Conservation (phyloP, 2,797 vertebrate genomes). For the Takifugu ocellatus region DNA sequence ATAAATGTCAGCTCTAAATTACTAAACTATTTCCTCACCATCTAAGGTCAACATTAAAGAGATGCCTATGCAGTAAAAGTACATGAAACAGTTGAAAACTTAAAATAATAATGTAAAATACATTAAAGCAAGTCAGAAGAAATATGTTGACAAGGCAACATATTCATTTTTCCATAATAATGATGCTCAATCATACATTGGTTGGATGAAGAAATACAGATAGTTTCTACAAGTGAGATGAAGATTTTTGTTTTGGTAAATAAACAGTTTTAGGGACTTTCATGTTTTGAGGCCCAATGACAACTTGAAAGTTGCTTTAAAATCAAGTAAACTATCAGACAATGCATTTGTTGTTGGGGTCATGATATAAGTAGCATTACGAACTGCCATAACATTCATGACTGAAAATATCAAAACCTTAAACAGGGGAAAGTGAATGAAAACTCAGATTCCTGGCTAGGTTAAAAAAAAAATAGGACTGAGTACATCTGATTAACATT, state of each 20-base stretch:
- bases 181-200: neutral
- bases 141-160: too few relatives aligned
- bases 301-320: constrained; percentile 4
- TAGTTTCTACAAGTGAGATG: constrained; percentile 2
- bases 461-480: neutral
- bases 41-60: neutral
- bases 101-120: too few relatives aligned
- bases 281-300: constrained; percentile 15
- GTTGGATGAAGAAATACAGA: neutral
- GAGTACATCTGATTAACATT: constrained; percentile 11
- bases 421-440: neutral
- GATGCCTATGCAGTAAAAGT: too few relatives aligned
- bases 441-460: neutral
- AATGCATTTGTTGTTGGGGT: constrained; percentile 1
- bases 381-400: neutral
- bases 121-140: too few relatives aligned
- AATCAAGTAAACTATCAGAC: constrained; percentile 22
- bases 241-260: constrained; percentile 27
- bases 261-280: constrained; percentile 12
- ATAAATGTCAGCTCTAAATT: neutral
- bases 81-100: too few relatives aligned
- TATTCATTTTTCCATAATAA: too few relatives aligned
- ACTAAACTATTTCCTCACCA: too few relatives aligned
- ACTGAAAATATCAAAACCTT: constrained; percentile 16
- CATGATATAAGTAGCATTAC: neutral